Evolutionary conservation across 2,888 invertebrate species (phyloP).

Genomic region (Pterobdella sp.): DNA sequence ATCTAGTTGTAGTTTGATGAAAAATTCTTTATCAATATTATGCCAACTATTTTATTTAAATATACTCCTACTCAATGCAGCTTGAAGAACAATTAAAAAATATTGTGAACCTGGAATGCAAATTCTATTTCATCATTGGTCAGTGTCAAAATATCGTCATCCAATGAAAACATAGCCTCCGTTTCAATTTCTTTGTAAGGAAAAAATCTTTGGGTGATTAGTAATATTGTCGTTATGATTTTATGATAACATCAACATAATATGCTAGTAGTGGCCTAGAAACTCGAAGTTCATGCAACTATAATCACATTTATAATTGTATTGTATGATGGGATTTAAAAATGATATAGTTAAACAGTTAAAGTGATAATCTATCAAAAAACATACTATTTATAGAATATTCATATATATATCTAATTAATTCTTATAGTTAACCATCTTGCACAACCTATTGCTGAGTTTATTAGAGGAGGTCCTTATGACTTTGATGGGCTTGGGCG

Average conservation of each 20-base stretch:
- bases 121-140: conserved; percentile 92
- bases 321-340: too few species aligned
- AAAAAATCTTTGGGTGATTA: conserved; percentile 75
- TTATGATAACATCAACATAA: too few species aligned
- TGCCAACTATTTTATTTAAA: background rate
- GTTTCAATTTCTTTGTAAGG: conserved; percentile 94
- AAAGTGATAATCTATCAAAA: too few species aligned
- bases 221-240: too few species aligned
- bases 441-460: conserved; percentile 65
- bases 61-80: background rate
- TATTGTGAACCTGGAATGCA: conserved; percentile 62
- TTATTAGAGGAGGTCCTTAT: conserved; percentile 82
- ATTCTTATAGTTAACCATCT: background rate
- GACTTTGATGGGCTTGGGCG: conserved; percentile 78
- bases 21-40: background rate
- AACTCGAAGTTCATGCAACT: too few species aligned
- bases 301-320: too few species aligned
- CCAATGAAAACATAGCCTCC: conserved; percentile 85
- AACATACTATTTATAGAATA: too few species aligned
- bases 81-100: conserved; percentile 17
- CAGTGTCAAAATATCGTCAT: conserved; percentile 90
- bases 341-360: too few species aligned
- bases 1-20: too few species aligned
- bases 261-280: too few species aligned
- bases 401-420: background rate